phyloP scores from a whole-genome alignment of 2,888 invertebrate genomes.

The Nomada hirtipes region DNA sequence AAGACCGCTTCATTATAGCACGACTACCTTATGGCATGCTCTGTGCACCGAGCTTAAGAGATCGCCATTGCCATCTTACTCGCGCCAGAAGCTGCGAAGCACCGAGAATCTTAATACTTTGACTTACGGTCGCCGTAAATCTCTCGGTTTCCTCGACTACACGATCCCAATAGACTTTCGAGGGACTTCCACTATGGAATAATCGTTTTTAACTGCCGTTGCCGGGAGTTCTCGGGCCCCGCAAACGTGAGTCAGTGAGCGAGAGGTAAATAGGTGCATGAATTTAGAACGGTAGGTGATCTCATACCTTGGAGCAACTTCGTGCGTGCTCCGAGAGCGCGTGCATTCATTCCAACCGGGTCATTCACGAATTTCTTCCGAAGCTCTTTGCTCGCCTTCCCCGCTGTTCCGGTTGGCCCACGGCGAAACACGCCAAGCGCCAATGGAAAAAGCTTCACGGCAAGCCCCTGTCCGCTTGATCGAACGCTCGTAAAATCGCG shows the following conservation, averaged over 20 bases:
- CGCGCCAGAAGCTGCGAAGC: neutral
- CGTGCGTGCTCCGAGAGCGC: neutral
- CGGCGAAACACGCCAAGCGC: neutral
- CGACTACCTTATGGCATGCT: neutral
- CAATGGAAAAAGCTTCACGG: neutral
- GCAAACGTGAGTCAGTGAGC: neutral
- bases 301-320: constrained; percentile 17
- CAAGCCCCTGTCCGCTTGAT: neutral
- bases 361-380: constrained; percentile 14
- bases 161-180: neutral
- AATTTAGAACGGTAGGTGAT: constrained; percentile 22
- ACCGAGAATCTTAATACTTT: no score
- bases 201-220: neutral
- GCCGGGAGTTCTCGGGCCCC: no score
- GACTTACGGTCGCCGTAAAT: no score
- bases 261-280: constrained; percentile 2
- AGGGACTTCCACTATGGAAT: no score
- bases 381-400: no score
- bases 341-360: constrained; percentile 16
- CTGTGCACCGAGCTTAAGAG: neutral
- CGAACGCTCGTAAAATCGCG: neutral
- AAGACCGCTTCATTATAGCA: constrained; percentile 48
- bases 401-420: no score
- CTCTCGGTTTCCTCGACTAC: neutral
- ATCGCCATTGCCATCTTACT: neutral